phyloP scores from a whole-genome alignment of 1,140 invertebrate species.

The Nixonia krombeini region DNA sequence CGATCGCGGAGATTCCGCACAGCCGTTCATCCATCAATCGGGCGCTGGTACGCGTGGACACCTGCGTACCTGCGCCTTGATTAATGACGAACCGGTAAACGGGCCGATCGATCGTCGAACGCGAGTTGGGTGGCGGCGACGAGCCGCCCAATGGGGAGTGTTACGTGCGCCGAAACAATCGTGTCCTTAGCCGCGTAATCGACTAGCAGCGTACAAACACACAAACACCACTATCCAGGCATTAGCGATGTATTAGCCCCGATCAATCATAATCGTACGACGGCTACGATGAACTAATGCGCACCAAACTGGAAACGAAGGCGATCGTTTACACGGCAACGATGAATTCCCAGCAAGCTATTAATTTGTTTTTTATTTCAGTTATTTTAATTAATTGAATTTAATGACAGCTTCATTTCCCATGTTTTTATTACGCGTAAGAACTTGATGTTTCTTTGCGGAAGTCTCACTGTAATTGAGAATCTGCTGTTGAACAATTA shows the following conservation, averaged over 20 bases:
- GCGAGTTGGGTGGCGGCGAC: neutral
- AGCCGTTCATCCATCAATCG: slow-evolving; percentile 42
- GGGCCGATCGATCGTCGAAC: slow-evolving; percentile 43
- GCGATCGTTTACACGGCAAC: too few relatives aligned
- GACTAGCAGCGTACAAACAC: slow-evolving; percentile 14
- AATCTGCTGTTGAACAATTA: too few relatives aligned
- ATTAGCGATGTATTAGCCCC: slow-evolving; percentile 11
- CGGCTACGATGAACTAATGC: too few relatives aligned
- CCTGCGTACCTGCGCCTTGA: slow-evolving; percentile 44
- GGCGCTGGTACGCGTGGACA: slow-evolving; percentile 25
- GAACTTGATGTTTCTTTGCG: too few relatives aligned
- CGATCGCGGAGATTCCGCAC: slow-evolving; percentile 19
- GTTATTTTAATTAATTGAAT: too few relatives aligned
- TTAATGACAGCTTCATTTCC: too few relatives aligned
- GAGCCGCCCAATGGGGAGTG: slow-evolving; percentile 1
- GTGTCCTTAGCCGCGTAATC: slow-evolving; percentile 25
- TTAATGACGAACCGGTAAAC: slow-evolving; percentile 45
- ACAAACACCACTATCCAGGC: slow-evolving; percentile 2
- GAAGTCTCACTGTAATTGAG: too few relatives aligned
- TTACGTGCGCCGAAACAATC: slow-evolving; percentile 29
- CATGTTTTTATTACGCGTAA: too few relatives aligned
- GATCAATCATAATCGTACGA: too few relatives aligned
- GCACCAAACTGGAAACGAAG: too few relatives aligned
- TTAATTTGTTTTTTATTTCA: too few relatives aligned
- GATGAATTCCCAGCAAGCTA: too few relatives aligned